Conservation (phyloP, 2,797 vertebrate genomes). For the Myiotriccus ornatus region DNA sequence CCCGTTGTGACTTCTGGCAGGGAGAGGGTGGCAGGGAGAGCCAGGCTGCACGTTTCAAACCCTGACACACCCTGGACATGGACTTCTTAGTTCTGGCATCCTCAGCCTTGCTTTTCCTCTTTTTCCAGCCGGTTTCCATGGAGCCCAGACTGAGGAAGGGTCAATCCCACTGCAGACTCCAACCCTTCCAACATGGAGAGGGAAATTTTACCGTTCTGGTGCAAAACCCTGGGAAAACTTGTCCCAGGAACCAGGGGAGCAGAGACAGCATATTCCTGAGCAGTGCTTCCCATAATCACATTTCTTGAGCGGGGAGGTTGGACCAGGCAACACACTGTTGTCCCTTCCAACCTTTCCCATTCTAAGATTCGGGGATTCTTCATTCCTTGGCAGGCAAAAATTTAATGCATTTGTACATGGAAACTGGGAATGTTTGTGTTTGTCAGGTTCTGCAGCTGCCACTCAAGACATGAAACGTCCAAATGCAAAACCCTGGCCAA, state of each 20-base stretch:
- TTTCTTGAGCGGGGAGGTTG: not conserved
- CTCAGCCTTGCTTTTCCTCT: not conserved
- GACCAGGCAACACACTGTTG: accelerated
- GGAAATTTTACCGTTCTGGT: not conserved
- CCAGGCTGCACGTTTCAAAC: not conserved
- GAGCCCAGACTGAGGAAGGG: not conserved
- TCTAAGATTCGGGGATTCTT: not conserved
- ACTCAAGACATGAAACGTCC: not conserved
- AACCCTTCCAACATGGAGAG: accelerated
- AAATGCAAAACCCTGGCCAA: not conserved
- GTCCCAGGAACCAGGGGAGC: not conserved
- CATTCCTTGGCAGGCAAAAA: not conserved
- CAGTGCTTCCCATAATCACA: not conserved
- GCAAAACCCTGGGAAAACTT: not conserved
- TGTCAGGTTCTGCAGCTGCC: not conserved
- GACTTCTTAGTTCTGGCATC: not conserved
- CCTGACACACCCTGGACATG: not conserved
- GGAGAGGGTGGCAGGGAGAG: not conserved
- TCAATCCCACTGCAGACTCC: accelerated
- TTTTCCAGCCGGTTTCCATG: not conserved
- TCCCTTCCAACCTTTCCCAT: not conserved
- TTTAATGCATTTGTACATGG: accelerated
- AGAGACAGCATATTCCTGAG: not conserved
- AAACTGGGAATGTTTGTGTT: not conserved
- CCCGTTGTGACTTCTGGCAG: not conserved